These are phyloP conservation scores for Lasius fuliginosus DNA, from an alignment of 2,888 invertebrate genomes.

Conservation along the genomic window DNA sequence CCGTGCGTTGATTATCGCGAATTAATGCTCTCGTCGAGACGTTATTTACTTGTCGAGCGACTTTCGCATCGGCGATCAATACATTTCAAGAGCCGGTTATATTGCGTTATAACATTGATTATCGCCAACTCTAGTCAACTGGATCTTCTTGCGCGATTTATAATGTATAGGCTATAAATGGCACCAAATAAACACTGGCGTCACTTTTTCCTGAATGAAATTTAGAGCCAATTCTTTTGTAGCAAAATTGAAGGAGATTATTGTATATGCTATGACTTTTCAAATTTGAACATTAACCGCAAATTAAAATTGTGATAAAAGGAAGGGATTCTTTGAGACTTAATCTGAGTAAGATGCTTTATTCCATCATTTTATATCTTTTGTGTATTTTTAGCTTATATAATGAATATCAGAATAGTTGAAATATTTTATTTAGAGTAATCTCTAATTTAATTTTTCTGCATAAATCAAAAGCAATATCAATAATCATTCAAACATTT, in stretches of 20 bases:
- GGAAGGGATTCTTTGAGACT: neutral
- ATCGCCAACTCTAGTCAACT: neutral
- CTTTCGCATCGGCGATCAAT: slow-evolving; percentile 27
- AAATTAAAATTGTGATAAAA: slow-evolving; percentile 12
- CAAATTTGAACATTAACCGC: neutral
- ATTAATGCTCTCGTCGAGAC: neutral
- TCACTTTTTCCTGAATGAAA: neutral
- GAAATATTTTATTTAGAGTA: neutral
- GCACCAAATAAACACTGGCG: neutral
- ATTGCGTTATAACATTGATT: slow-evolving; percentile 35
- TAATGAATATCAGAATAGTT: neutral
- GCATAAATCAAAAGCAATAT: neutral
- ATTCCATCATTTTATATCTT: neutral
- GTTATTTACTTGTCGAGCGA: slow-evolving; percentile 3
- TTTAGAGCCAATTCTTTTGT: neutral
- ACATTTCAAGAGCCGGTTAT: neutral
- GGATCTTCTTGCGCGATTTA: neutral
- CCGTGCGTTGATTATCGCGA: slow-evolving; percentile 10
- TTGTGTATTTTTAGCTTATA: neutral
- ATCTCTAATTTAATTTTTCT: neutral
- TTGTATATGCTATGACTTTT: neutral
- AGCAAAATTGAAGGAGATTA: neutral
- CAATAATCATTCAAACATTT: neutral
- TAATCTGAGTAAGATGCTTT: neutral
- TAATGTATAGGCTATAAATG: neutral